Evolutionary conservation across 1,140 invertebrate species (phyloP).

Genomic region (Thaumetopoea pityocampa): DNA sequence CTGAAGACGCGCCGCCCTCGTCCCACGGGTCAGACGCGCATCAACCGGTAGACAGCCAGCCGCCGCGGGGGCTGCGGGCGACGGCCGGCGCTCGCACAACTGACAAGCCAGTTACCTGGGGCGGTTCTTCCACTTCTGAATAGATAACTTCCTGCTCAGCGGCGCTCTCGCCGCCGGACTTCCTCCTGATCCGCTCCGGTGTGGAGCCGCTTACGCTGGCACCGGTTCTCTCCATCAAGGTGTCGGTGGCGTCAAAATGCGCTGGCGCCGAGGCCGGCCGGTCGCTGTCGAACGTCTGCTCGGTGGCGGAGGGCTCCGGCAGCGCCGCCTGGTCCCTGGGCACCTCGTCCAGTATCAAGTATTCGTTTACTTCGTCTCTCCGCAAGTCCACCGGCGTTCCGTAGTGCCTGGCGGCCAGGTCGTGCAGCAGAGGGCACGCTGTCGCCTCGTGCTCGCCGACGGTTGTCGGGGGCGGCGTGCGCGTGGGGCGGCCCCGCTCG

Average conservation of each 20-base stretch:
- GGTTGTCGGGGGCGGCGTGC: conserved; percentile 39
- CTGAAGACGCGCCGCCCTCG: too few relatives aligned
- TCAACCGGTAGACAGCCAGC: too few relatives aligned
- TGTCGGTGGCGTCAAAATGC: background rate
- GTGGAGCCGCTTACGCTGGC: conserved; percentile 8
- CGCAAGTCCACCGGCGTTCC: conserved; percentile 26
- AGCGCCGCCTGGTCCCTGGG: conserved; percentile 41
- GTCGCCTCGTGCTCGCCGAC: conserved; percentile 17
- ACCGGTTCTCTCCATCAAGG: conserved; percentile 4
- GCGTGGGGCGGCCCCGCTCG: conserved; percentile 30
- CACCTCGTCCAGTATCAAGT: conserved; percentile 54
- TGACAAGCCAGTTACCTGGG: conserved; percentile 45
- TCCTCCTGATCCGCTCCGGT: conserved; percentile 59
- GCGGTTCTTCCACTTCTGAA: conserved; percentile 78
- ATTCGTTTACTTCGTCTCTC: conserved; percentile 49
- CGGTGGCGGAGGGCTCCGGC: conserved; percentile 45
- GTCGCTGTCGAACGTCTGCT: conserved; percentile 28
- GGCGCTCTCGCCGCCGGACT: conserved; percentile 80
- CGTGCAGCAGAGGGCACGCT: conserved; percentile 32
- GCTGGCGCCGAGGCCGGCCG: too few relatives aligned
- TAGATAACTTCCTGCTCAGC: conserved; percentile 82
- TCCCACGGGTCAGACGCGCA: too few relatives aligned
- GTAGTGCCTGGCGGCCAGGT: conserved; percentile 27
- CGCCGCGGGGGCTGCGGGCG: too few relatives aligned
- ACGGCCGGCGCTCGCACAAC: background rate